Conservation (phyloP, 37 sponge, comb jelly and placozoan species). For the Beroe ovata region DNA sequence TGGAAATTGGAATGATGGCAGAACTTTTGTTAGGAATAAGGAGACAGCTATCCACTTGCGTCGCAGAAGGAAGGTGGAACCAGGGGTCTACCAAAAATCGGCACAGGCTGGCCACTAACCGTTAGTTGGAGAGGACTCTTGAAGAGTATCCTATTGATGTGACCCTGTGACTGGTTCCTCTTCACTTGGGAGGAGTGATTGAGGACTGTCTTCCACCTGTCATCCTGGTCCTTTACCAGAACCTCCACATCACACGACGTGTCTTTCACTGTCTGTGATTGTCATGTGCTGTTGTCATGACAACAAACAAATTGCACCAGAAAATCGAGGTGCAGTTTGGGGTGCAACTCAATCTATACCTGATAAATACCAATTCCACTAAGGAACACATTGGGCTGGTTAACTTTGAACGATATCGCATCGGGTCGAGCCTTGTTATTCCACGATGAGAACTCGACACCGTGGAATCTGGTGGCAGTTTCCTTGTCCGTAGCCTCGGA, state of each 20-base stretch:
- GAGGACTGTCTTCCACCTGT: conserved; percentile 38
- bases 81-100: not conserved
- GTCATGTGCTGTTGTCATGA: too few species aligned
- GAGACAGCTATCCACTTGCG: too few species aligned
- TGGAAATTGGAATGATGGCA: too few species aligned
- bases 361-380: conserved; percentile 69
- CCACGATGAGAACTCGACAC: conserved; percentile 26
- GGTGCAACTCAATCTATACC: too few species aligned
- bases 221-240: conserved; percentile 28
- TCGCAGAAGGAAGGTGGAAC: not conserved
- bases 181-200: conserved; percentile 30
- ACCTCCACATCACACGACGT: conserved; percentile 49
- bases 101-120: too few species aligned
- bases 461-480: conserved; percentile 1
- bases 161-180: conserved; percentile 12
- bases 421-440: conserved; percentile 65
- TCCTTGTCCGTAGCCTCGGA: conserved; percentile 35
- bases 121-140: conserved; percentile 32
- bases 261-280: not conserved
- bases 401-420: conserved; percentile 70
- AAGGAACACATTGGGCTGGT: conserved; percentile 67
- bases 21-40: too few species aligned
- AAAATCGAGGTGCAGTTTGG: too few species aligned
- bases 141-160: conserved; percentile 16
- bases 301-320: too few species aligned